Base-by-base conservation (phyloP, 2,797 vertebrate genomes). In the Mus caroli region DNA sequence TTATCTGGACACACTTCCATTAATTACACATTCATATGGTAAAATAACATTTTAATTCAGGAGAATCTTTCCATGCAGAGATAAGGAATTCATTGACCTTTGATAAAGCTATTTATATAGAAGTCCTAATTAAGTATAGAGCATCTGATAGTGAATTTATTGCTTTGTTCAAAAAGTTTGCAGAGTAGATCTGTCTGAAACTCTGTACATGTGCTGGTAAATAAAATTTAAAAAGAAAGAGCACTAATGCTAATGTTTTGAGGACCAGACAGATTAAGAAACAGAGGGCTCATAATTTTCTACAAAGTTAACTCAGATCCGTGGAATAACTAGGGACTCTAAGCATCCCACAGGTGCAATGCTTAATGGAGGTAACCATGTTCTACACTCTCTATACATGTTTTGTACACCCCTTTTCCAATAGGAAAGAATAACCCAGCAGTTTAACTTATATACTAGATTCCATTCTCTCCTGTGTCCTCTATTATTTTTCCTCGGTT, bases 41-140 rank as follows among this genome's bases (percentile, higher is more conserved):
- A 96, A 96, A 95, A 94, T 80, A 95, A 87, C 54, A 78, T 88
- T 95, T 92, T 77, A 88, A 88, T 31, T 67, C 34, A 90, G 87
- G 78, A 91, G 43, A 6, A 93, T 82, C 54, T 95, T 93, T 93
- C 91, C 76, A 91, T 52, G 77, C 54, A 93, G 76, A 82, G 40
- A 90, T 46, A 82, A 52, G 80, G 56, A 20, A 73, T 94, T 92
- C 60, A 90, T 84, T 85, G 71, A 83, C 13, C 43, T 93, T 92
- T 92, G 26, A 75, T 93, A 82, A 94, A 90, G 19, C 79, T 91
- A 80, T 50, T 94, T 75, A 60, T 75, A 82, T 31, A 86, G 58
- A 95, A 93, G n/a, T 76, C 14, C 31, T 91, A 26, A 34, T 43
- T 62, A 54, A 22, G 15, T 6, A 76, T 24, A 90, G 52, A 40